A percentile compares a stretch with the other conserved stretches of the same genome.
Evolutionary conservation across 2,888 invertebrate species (phyloP).

Genomic region (Pandemis cinnamomeana): DNA sequence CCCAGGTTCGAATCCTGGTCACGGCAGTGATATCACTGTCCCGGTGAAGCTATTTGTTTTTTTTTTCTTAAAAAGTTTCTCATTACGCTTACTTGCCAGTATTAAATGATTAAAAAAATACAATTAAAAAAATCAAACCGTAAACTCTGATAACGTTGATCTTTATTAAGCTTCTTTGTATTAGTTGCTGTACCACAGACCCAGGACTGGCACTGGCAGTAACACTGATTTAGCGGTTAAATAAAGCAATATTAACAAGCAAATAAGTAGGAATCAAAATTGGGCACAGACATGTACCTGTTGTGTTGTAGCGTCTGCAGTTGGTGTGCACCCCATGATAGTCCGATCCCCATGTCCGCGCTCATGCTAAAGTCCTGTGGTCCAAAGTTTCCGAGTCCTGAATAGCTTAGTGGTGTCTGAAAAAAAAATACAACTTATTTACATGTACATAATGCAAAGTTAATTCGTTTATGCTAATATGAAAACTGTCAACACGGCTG

Average conservation of each 20-base stretch:
- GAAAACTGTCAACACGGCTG: neutral
- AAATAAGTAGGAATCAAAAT: constrained; percentile 58
- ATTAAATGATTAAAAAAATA: neutral
- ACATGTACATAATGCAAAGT: neutral
- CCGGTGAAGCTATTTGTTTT: constrained; percentile 50
- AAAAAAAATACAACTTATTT: constrained; percentile 40
- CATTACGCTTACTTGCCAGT: neutral
- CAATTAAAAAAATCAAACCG: neutral
- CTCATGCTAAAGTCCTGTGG: constrained; percentile 92
- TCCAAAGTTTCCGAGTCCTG: constrained; percentile 87
- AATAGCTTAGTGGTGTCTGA: constrained; percentile 85
- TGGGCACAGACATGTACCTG: constrained; percentile 86
- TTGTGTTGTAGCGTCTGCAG: constrained; percentile 88
- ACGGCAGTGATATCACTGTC: constrained; percentile 81
- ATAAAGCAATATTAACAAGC: constrained; percentile 43
- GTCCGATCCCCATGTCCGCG: constrained; percentile 88
- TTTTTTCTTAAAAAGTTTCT: neutral
- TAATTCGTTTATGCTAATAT: neutral
- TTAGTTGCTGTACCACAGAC: neutral
- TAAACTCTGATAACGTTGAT: constrained; percentile 21
- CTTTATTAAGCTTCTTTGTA: too few relatives aligned
- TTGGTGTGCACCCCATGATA: constrained; percentile 88
- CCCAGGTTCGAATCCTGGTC: constrained; percentile 89
- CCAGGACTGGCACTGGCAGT: neutral
- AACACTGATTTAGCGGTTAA: neutral